Conservation (phyloP, 2,113 vertebrate genomes). For the Anguilla rostrata region DNA sequence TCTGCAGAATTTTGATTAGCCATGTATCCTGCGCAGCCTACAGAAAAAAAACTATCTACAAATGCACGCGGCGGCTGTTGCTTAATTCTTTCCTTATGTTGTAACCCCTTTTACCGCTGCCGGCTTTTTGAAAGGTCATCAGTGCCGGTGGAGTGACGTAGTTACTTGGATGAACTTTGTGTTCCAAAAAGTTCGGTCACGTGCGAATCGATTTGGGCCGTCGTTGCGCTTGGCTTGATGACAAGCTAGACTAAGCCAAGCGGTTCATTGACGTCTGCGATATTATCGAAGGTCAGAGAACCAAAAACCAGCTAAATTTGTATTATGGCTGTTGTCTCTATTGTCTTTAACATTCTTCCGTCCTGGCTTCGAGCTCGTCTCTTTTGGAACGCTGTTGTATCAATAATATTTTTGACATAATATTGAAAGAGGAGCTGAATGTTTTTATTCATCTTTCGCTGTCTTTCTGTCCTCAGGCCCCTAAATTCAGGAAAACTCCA, state of each 20-base stretch:
- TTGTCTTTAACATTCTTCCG: background rate
- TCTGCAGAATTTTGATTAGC: too few relatives aligned
- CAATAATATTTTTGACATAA: too few relatives aligned
- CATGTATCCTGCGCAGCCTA: too few relatives aligned
- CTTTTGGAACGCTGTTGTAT: too few relatives aligned
- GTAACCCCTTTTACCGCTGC: background rate
- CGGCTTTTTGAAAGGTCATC: background rate
- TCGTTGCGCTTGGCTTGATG: background rate
- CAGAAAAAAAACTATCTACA: background rate
- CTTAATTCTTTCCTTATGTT: background rate
- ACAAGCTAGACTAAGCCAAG: background rate
- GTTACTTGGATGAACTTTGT: background rate
- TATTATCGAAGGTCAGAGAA: background rate
- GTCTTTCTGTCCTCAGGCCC: background rate
- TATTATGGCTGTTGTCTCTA: background rate
- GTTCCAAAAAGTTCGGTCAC: background rate
- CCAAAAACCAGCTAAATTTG: background rate
- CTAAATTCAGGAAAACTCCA: slow-evolving; percentile 81
- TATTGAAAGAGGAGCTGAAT: background rate
- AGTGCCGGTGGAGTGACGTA: background rate
- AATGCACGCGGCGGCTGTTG: background rate
- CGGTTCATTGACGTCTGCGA: background rate
- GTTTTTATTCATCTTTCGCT: background rate
- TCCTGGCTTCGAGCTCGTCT: too few relatives aligned
- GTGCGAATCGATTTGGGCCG: background rate